A percentile compares a stretch with the other conserved stretches of the same genome.
Conservation (phyloP, 2,888 invertebrate genomes). For the Muschampia plurimacula region DNA sequence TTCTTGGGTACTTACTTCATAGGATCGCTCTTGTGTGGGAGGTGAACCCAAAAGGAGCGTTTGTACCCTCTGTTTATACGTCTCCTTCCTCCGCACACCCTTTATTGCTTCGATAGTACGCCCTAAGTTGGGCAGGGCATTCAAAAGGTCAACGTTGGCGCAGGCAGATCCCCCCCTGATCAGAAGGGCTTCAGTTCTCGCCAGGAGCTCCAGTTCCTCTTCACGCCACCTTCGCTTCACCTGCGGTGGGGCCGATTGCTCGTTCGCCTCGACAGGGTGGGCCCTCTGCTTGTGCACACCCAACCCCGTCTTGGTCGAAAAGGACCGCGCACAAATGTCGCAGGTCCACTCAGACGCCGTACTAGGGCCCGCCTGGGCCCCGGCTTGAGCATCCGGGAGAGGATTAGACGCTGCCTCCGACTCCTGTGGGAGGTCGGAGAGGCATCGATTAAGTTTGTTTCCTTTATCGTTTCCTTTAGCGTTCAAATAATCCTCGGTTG, state of each 20-base stretch:
- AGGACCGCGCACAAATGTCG: conserved; percentile 37
- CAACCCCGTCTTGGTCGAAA: conserved; percentile 39
- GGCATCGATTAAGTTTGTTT: conserved; percentile 1
- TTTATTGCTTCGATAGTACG: conserved; percentile 43
- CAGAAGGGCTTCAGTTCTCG: conserved; percentile 43
- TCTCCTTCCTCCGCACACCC: conserved; percentile 37
- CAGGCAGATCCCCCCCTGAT: conserved; percentile 16
- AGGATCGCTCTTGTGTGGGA: conserved; percentile 6
- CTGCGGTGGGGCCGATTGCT: conserved; percentile 39
- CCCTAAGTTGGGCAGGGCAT: conserved; percentile 36
- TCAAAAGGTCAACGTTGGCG: neutral
- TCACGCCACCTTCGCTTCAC: conserved; percentile 45
- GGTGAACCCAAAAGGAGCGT: conserved; percentile 6
- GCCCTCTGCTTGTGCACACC: conserved; percentile 41
- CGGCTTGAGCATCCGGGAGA: conserved; percentile 26
- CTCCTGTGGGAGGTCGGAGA: conserved; percentile 45
- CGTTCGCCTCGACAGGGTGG: conserved; percentile 43
- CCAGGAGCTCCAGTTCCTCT: conserved; percentile 42
- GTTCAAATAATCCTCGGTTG: neutral
- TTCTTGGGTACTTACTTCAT: neutral
- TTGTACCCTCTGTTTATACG: conserved; percentile 35
- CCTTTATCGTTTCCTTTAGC: conserved; percentile 13
- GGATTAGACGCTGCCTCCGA: conserved; percentile 35
- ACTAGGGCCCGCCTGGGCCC: conserved; percentile 26
- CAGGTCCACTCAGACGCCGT: conserved; percentile 32